Conservation (phyloP, 2,113 vertebrate species). For the Macheiramphus alcinus region DNA sequence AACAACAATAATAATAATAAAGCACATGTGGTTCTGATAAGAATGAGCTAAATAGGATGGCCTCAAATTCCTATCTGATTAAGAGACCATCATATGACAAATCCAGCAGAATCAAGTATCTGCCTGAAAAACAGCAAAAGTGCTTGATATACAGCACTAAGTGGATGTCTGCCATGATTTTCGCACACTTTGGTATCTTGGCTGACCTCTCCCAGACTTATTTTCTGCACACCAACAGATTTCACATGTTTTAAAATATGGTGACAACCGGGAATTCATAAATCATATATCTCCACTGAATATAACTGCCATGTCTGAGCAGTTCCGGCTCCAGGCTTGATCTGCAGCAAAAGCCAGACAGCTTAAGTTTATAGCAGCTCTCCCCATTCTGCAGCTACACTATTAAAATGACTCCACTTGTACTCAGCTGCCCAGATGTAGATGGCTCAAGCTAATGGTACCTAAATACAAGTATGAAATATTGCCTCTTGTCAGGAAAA, state of each 20-base stretch:
- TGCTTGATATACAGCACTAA: conserved; percentile 46
- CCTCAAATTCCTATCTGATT: conserved; percentile 37
- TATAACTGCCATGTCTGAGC: conserved; percentile 16
- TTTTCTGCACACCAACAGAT: conserved; percentile 37
- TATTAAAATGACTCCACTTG: not conserved
- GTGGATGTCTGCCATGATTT: conserved; percentile 36
- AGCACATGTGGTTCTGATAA: conserved; percentile 55
- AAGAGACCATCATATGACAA: conserved; percentile 35
- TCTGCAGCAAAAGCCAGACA: conserved; percentile 2
- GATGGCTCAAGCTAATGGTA: not conserved
- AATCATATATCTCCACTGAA: conserved; percentile 49
- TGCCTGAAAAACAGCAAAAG: not conserved
- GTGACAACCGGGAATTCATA: conserved; percentile 54
- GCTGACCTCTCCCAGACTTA: conserved; percentile 41
- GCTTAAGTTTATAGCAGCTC: not conserved
- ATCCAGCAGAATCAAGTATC: conserved; percentile 28
- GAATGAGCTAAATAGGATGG: not conserved
- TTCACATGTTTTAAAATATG: conserved; percentile 48
- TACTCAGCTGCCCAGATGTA: not conserved
- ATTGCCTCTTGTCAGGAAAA: not conserved
- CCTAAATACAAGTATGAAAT: not conserved
- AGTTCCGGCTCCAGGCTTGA: not conserved
- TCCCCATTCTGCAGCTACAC: not conserved
- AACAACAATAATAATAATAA: not conserved
- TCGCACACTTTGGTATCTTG: conserved; percentile 26